A percentile compares a stretch with the other conserved stretches of the same genome.
Conservation (phyloP, 2,113 vertebrate species). For the Parus major region DNA sequence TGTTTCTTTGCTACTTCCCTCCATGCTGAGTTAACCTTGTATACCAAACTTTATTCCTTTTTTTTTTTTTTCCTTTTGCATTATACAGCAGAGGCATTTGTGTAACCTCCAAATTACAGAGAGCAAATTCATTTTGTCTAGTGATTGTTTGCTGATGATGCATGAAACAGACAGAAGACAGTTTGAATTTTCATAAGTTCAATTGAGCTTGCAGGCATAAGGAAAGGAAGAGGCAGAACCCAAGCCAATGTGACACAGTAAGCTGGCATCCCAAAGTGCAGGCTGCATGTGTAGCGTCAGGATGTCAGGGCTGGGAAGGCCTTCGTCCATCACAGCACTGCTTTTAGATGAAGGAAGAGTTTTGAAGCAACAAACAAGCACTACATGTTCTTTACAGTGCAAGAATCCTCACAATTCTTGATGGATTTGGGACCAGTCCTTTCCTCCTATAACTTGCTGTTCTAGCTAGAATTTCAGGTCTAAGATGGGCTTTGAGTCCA, state of each 20-base stretch:
- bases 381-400: neutral
- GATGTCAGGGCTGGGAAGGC: conserved; percentile 40
- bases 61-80: neutral
- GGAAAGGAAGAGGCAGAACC: conserved; percentile 39
- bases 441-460: neutral
- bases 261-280: conserved; percentile 1
- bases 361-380: conserved; percentile 47
- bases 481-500: neutral
- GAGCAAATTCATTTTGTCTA: conserved; percentile 65
- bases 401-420: neutral
- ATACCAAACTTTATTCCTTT: conserved; percentile 13
- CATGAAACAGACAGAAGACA: conserved; percentile 64
- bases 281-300: conserved; percentile 17
- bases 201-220: conserved; percentile 56
- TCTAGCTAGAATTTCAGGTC: neutral
- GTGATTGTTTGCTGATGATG: conserved; percentile 65
- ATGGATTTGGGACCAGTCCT: neutral
- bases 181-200: conserved; percentile 67
- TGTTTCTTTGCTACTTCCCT: conserved; percentile 23
- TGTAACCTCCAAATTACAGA: conserved; percentile 42
- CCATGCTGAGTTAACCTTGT: conserved; percentile 52
- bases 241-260: conserved; percentile 46
- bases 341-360: conserved; percentile 44
- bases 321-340: conserved; percentile 42
- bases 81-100: conserved; percentile 30